phyloP scores from a whole-genome alignment of 2,113 vertebrate species.

The Mus musculus region DNA sequence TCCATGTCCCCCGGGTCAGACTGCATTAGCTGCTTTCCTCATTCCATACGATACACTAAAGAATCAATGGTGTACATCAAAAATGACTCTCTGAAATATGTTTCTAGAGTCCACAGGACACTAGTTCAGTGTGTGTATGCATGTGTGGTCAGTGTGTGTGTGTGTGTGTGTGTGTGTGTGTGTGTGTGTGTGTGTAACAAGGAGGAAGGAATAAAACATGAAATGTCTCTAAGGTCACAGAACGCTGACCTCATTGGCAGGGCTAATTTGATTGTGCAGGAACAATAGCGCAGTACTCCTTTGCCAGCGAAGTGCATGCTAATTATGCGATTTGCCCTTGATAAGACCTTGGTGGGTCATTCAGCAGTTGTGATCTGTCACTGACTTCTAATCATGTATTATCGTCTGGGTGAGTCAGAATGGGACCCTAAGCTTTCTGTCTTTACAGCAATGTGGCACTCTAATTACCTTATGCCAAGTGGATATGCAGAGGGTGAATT shows the following conservation, averaged over 20 bases:
- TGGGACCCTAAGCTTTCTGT: constrained; percentile 93
- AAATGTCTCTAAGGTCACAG: constrained; percentile 92
- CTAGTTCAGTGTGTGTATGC: constrained; percentile 44
- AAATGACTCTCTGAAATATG: constrained; percentile 56
- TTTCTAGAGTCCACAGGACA: constrained; percentile 57
- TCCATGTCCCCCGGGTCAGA: constrained; percentile 86
- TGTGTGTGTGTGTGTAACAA: background rate
- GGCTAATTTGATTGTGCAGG: constrained; percentile 98
- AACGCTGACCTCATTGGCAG: constrained; percentile 94
- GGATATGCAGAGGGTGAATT: constrained; percentile 93
- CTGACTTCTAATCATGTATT: constrained; percentile 99
- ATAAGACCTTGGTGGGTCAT: constrained; percentile 98
- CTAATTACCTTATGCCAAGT: constrained; percentile 95
- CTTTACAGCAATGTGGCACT: constrained; percentile 91
- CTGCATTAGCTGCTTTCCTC: constrained; percentile 84
- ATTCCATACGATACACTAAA: constrained; percentile 83
- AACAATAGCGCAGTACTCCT: constrained; percentile 94
- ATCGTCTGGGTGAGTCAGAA: constrained; percentile 95
- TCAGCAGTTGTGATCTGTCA: constrained; percentile 98
- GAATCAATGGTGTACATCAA: constrained; percentile 76
- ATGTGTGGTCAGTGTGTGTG: background rate
- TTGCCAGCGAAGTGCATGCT: constrained; percentile 95
- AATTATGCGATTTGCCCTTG: constrained; percentile 97
- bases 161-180: background rate
- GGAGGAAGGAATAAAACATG: constrained; percentile 82